A percentile compares a stretch with the other conserved stretches of the same genome.
Conservation (phyloP, 2,797 vertebrate species). For the Steatocranus sp. region DNA sequence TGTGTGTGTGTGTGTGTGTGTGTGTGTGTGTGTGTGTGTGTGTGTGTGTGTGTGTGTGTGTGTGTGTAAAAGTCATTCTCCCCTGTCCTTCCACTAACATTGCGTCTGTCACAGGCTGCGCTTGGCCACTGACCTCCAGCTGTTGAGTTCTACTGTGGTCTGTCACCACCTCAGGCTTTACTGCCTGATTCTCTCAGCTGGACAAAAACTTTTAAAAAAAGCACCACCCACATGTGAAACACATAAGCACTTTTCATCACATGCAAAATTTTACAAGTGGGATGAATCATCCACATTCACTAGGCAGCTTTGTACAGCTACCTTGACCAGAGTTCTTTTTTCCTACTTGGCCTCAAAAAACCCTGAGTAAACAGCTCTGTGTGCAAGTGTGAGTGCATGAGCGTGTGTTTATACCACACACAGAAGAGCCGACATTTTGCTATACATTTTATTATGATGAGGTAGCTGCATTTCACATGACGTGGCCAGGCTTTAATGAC, state of each 20-base stretch:
- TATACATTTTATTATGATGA: constrained; percentile 58
- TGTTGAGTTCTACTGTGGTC: constrained; percentile 11
- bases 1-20: neutral
- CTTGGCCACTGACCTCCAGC: constrained; percentile 4
- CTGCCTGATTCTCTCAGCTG: constrained; percentile 11
- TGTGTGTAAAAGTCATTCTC: neutral
- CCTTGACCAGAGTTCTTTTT: neutral
- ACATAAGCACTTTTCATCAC: constrained; percentile 24
- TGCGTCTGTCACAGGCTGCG: constrained; percentile 15
- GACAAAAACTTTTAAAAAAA: neutral
- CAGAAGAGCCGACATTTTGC: constrained; percentile 31
- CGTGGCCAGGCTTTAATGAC: constrained; percentile 61
- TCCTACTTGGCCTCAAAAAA: neutral
- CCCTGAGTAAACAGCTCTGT: constrained; percentile 10
- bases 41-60: neutral
- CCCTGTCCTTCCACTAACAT: constrained; percentile 2
- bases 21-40: neutral
- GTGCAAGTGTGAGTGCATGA: neutral
- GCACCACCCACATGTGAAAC: neutral
- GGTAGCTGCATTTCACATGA: constrained; percentile 45
- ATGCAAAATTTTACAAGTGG: neutral
- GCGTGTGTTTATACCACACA: neutral
- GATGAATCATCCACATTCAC: constrained; percentile 9
- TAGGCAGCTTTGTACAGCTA: neutral
- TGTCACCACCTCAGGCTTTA: constrained; percentile 36